Percentiles rank a stretch among this genome's conserved stretches.
Conservation (phyloP, 1,140 invertebrate species). For the Zelostemma sp. region DNA sequence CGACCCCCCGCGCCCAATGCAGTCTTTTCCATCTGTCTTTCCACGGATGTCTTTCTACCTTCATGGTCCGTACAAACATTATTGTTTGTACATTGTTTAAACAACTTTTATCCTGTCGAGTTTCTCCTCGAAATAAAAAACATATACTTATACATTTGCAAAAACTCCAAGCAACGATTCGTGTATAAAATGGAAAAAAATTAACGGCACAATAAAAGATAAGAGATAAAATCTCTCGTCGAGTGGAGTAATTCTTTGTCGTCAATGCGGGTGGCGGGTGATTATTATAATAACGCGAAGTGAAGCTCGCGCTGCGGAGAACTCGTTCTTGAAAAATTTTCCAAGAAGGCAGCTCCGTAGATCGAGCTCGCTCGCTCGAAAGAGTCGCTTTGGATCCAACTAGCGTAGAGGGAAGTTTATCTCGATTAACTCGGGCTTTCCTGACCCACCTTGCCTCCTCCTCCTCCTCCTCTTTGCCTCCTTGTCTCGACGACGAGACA, state of each 20-base stretch:
- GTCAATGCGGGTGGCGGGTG: conserved; percentile 41
- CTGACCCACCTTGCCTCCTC: conserved; percentile 24
- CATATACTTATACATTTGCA: too few species aligned
- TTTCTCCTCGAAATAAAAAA: conserved; percentile 22
- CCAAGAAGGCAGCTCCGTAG: conserved; percentile 55
- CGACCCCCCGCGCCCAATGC: background rate
- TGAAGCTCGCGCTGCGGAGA: conserved; percentile 39
- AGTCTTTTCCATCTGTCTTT: too few species aligned
- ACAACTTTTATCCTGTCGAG: too few species aligned
- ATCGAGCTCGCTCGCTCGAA: conserved; percentile 33
- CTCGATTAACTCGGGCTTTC: conserved; percentile 34
- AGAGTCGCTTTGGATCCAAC: conserved; percentile 33
- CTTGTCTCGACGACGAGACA: conserved; percentile 51
- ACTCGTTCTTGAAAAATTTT: conserved; percentile 52
- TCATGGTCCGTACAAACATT: too few species aligned
- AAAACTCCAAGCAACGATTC: conserved; percentile 24
- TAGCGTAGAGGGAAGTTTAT: conserved; percentile 40
- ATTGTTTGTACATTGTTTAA: too few species aligned
- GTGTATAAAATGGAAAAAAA: conserved; percentile 21
- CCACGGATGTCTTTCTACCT: too few species aligned
- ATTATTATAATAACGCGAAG: conserved; percentile 44
- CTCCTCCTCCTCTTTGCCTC: conserved; percentile 15
- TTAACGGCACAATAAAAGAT: conserved; percentile 23
- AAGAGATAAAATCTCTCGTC: conserved; percentile 33
- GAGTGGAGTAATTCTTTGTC: conserved; percentile 29